A percentile compares a stretch with the other conserved stretches of the same genome.
Conservation (phyloP, 2,888 invertebrate genomes). For the Drosophila kanekoi region DNA sequence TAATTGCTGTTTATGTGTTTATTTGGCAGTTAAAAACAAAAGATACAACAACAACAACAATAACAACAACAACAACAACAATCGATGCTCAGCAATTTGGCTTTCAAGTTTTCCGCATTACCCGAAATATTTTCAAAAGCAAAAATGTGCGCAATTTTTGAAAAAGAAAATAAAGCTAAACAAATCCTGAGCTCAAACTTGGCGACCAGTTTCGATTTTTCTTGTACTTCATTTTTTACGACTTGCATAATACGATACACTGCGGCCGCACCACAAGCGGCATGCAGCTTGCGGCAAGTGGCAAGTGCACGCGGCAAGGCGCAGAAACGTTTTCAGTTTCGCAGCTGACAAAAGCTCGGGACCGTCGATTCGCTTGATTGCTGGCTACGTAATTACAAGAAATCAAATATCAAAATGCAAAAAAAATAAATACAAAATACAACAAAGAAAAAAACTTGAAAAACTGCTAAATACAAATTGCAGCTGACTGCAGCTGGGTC, state of each 20-base stretch:
- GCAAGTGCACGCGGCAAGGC: slow-evolving; percentile 67
- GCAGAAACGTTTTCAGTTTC: slow-evolving; percentile 68
- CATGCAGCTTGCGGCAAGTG: slow-evolving; percentile 60
- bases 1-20: slow-evolving; percentile 69
- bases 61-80: slow-evolving; percentile 27
- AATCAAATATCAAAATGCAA: slow-evolving; percentile 53
- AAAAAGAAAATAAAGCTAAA: slow-evolving; percentile 14
- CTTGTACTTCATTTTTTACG: slow-evolving; percentile 23
- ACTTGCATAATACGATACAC: slow-evolving; percentile 66
- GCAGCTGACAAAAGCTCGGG: slow-evolving; percentile 62
- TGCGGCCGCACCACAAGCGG: slow-evolving; percentile 13
- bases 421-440: slow-evolving; percentile 10
- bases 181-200: slow-evolving; percentile 20
- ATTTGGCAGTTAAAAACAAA: slow-evolving; percentile 51
- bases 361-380: slow-evolving; percentile 69
- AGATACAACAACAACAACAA: slow-evolving; percentile 22
- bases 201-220: slow-evolving; percentile 71
- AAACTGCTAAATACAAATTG: slow-evolving; percentile 58
- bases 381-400: slow-evolving; percentile 72
- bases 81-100: slow-evolving; percentile 50
- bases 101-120: slow-evolving; percentile 71
- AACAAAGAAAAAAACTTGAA: slow-evolving; percentile 56
- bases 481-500: slow-evolving; percentile 62
- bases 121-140: slow-evolving; percentile 35
- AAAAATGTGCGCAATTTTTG: slow-evolving; percentile 53